Evolutionary conservation across 1,140 invertebrate species (phyloP).

Genomic region (Psix sp.): DNA sequence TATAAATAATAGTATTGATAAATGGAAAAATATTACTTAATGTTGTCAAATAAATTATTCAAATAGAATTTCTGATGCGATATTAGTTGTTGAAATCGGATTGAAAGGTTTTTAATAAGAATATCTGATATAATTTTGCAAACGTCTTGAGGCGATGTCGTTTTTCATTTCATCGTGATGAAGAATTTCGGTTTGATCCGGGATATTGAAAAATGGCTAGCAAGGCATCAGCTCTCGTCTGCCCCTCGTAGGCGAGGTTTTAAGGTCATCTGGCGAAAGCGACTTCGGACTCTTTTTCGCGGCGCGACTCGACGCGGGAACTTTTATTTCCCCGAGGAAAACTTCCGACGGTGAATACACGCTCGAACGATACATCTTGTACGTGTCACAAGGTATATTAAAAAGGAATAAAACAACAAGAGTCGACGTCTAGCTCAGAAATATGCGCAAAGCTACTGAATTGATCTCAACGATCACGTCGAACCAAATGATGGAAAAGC

Average conservation of each 20-base stretch:
- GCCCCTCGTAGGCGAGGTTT: slow-evolving; percentile 10
- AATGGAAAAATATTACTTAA: no score
- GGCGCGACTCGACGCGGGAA: slow-evolving; percentile 43
- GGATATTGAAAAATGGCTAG: slow-evolving; percentile 51
- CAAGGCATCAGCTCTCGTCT: slow-evolving; percentile 15
- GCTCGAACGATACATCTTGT: slow-evolving; percentile 51
- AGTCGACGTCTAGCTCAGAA: slow-evolving; percentile 19
- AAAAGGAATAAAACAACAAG: slow-evolving; percentile 49
- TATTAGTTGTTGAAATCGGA: no score
- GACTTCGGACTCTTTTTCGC: slow-evolving; percentile 42
- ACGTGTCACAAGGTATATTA: slow-evolving; percentile 47
- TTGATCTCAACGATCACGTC: slow-evolving; percentile 46
- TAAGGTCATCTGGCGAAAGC: slow-evolving; percentile 52
- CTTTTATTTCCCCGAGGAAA: slow-evolving; percentile 59
- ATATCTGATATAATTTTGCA: background rate
- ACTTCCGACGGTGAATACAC: slow-evolving; percentile 43
- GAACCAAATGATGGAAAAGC: slow-evolving; percentile 44
- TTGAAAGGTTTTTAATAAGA: no score
- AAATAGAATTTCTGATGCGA: no score
- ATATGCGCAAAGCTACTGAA: slow-evolving; percentile 41
- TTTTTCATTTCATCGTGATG: slow-evolving; percentile 18
- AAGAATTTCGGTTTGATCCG: slow-evolving; percentile 26
- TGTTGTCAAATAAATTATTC: no score
- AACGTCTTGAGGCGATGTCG: slow-evolving; percentile 2
- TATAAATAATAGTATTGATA: no score